Base-by-base conservation (phyloP, 2,113 vertebrate genomes). In the Phycodurus eques region DNA sequence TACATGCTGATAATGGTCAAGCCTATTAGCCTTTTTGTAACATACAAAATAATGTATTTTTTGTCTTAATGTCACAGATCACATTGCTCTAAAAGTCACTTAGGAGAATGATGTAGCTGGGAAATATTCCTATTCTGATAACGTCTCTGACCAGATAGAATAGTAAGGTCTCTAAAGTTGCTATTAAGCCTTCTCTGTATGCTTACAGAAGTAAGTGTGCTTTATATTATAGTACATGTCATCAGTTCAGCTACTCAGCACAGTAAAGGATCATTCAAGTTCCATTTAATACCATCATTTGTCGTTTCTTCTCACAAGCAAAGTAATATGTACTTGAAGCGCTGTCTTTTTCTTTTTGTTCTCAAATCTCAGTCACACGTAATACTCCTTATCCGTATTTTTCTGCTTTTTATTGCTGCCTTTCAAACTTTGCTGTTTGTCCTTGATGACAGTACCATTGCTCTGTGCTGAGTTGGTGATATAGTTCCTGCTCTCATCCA, bases 391-490 rank as follows among this genome's bases (percentile, higher is more conserved):
- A 93, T 99, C 98, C 93, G 98, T 99, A 89, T 98, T 97, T 92
- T 97, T 99, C 93, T 98, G 96, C 88, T 98, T 99, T 94, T 96
- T 98, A 90, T 95, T 95, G 93, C 95, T 93, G 76, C 95, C 92
- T 93, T 98, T 99, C n/a, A 94, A 91, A 90, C 93, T 94, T 88
- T 95, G 94, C 84, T 96, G 96, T 90, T 99, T 99, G 92, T 99
- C 98, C 93, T 98, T 99, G 89, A 98, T 72, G 78, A 98, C 94
- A 70, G 95, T 93, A 85, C 98, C 98, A 67, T 99, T 99, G 93
- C 96, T 99, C 94, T 99, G 97, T 88, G 98, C 98, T 2, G 97
- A 99, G 94, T 99, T 99, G 96, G 96, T 99, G 94, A 99, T 99
- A 97, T 99, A 99, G 93, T 99, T 98, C 87, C 98, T 93, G 87